These are phyloP conservation scores for Fundulus diaphanus DNA, from an alignment of 2,797 vertebrate genomes.

Conservation along the genomic window DNA sequence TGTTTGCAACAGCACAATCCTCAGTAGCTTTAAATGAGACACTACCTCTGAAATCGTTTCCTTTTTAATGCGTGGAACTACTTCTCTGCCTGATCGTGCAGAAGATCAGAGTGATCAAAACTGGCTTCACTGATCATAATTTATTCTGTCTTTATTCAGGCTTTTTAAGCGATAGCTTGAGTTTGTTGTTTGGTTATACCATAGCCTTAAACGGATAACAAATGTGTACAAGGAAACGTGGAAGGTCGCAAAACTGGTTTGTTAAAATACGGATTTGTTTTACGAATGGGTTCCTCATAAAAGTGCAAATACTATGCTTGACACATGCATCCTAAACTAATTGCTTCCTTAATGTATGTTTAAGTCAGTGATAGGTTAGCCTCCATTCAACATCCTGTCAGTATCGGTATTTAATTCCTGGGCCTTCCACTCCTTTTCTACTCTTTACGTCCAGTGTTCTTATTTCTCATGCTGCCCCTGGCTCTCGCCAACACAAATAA, in stretches of 20 bases:
- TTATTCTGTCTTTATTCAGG: too few relatives aligned
- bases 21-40: constrained; percentile 13
- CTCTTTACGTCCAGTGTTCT: constrained; percentile 14
- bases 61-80: constrained; percentile 14
- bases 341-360: constrained; percentile 81
- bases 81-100: neutral
- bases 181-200: too few relatives aligned
- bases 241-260: neutral
- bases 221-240: neutral
- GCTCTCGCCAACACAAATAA: neutral
- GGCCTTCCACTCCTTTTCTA: neutral
- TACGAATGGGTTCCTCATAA: neutral
- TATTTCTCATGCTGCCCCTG: neutral
- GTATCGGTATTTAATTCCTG: constrained; percentile 51
- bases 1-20: constrained; percentile 20
- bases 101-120: too few relatives aligned
- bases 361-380: constrained; percentile 79
- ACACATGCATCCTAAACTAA: constrained; percentile 69
- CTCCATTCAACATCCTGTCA: constrained; percentile 73
- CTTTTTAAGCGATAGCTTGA: too few relatives aligned
- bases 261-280: neutral
- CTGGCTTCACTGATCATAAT: too few relatives aligned
- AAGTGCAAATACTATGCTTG: constrained; percentile 66
- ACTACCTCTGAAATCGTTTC: constrained; percentile 17
- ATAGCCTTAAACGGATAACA: too few relatives aligned